A percentile compares a stretch with the other conserved stretches of the same genome.
Conservation (phyloP, 2,888 invertebrate species). For the Callyntrura guangdongensis region DNA sequence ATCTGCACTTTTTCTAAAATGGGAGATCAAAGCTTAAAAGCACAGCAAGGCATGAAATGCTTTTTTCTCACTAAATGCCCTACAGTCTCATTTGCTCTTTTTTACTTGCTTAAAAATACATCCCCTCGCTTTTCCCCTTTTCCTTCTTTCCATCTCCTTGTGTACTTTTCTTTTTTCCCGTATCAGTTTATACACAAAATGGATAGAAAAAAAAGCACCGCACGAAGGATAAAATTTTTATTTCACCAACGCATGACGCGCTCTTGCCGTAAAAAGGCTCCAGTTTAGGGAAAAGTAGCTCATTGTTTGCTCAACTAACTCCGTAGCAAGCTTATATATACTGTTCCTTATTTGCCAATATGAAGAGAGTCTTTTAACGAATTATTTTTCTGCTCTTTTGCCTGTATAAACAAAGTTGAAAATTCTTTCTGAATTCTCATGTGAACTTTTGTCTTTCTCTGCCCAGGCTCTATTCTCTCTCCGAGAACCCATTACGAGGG, state of each 20-base stretch:
- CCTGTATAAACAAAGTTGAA: conserved; percentile 67
- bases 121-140: conserved; percentile 60
- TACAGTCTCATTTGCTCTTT: conserved; percentile 76
- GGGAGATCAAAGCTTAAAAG: conserved; percentile 71
- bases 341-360: not conserved
- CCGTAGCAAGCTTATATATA: not conserved
- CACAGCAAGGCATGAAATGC: conserved; percentile 48
- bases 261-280: conserved; percentile 40
- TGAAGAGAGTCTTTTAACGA: conserved; percentile 39
- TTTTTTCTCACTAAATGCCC: conserved; percentile 72
- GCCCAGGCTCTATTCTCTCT: not conserved
- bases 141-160: conserved; percentile 40
- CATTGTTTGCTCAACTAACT: conserved; percentile 70
- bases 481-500: conserved; percentile 45
- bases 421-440: conserved; percentile 23
- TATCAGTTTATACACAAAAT: conserved; percentile 22
- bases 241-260: conserved; percentile 25
- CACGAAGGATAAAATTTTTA: conserved; percentile 25
- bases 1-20: conserved; percentile 29
- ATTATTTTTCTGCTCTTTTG: conserved; percentile 53
- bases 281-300: conserved; percentile 58
- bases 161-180: conserved; percentile 56
- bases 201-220: not conserved
- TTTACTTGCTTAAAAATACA: conserved; percentile 76
- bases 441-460: conserved; percentile 35